Conservation (phyloP, 2,797 vertebrate species). For the Catostomus latipinnis region DNA sequence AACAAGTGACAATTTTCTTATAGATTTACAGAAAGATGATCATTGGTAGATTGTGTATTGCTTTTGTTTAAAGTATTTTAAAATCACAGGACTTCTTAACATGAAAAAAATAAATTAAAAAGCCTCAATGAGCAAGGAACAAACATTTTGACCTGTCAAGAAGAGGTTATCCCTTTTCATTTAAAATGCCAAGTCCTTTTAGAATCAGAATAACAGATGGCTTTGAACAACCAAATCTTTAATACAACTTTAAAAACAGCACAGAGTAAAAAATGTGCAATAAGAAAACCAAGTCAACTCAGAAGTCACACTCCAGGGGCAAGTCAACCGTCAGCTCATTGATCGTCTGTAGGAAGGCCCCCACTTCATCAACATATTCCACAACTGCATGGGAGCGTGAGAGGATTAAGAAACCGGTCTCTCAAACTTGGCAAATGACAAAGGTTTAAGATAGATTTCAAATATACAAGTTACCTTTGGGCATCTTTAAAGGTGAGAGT, state of each 20-base stretch:
- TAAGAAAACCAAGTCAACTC: not conserved
- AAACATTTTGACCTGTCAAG: no score
- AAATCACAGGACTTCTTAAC: no score
- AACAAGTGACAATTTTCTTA: no score
- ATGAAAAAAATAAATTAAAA: no score
- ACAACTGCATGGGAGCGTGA: not conserved
- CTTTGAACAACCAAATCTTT: not conserved
- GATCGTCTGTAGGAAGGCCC: constrained; percentile 57
- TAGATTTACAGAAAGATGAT: no score
- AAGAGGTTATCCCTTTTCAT: not conserved
- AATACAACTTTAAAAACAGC: constrained; percentile 10
- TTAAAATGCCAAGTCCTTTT: not conserved
- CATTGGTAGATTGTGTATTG: no score
- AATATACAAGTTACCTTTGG: constrained; percentile 45
- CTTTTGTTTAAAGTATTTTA: no score
- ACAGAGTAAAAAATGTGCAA: not conserved
- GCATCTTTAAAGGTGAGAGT: constrained; percentile 56
- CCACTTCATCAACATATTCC: constrained; percentile 47
- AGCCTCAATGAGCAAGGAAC: no score
- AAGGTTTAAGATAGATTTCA: not conserved
- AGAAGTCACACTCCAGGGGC: constrained; percentile 53
- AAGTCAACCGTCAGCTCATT: constrained; percentile 56
- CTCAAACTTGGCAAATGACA: no score
- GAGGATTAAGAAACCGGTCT: not conserved
- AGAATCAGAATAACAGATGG: not conserved